A percentile compares a stretch with the other conserved stretches of the same genome.
Conservation (phyloP, 1,140 invertebrate genomes). For the Cataglyphis hispanica region DNA sequence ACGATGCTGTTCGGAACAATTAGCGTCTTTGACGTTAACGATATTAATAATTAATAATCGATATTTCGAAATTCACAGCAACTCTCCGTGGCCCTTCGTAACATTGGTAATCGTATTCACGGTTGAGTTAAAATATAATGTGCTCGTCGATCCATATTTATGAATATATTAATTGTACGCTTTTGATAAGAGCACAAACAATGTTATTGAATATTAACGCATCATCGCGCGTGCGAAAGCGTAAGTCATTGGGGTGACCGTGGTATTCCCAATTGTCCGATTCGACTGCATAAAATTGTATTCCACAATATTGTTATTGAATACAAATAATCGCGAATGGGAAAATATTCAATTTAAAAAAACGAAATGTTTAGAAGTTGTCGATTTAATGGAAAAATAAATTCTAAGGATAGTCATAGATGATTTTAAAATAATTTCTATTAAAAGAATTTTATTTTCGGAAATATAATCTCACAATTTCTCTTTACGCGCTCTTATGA, state of each 20-base stretch:
- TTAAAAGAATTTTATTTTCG: neutral
- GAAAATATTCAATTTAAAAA: neutral
- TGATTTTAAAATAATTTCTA: neutral
- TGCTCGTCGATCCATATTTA: constrained; percentile 37
- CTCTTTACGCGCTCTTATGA: neutral
- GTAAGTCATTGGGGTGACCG: constrained; percentile 40
- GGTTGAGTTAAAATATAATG: constrained; percentile 33
- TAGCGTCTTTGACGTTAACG: constrained; percentile 63
- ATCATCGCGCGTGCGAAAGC: neutral
- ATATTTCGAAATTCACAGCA: constrained; percentile 55
- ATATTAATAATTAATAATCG: constrained; percentile 64
- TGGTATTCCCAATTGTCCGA: constrained; percentile 24
- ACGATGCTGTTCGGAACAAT: constrained; percentile 55
- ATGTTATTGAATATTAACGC: constrained; percentile 49
- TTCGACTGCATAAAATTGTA: constrained; percentile 13
- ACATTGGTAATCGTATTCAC: constrained; percentile 47
- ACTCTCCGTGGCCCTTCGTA: constrained; percentile 36
- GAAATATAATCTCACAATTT: neutral
- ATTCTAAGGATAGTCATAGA: neutral
- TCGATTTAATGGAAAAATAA: neutral
- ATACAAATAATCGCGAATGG: neutral
- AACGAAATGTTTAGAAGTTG: neutral
- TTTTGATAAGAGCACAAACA: constrained; percentile 49
- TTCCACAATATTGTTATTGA: neutral
- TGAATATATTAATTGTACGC: constrained; percentile 56